phyloP scores from a whole-genome alignment of 2,113 vertebrate species.

The Thermophis baileyi region DNA sequence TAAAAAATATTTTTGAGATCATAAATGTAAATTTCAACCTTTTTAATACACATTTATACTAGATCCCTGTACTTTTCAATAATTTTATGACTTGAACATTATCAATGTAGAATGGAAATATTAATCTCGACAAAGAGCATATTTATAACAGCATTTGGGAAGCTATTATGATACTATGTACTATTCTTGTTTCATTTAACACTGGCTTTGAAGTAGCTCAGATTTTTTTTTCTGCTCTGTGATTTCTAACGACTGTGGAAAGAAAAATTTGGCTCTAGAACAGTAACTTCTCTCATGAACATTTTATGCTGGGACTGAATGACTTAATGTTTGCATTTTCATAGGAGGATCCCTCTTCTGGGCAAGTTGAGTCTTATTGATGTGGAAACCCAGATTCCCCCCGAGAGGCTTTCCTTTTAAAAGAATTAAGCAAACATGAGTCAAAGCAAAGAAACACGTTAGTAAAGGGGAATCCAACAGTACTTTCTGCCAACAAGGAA shows the following conservation, averaged over 20 bases:
- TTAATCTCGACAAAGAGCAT: background rate
- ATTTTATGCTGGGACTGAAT: slow-evolving; percentile 30
- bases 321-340: slow-evolving; percentile 3
- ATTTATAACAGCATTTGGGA: background rate
- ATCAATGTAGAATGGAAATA: background rate
- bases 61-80: background rate
- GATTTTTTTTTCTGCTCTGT: slow-evolving; percentile 22
- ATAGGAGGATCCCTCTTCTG: slow-evolving; percentile 17
- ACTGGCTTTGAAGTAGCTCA: slow-evolving; percentile 29
- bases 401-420: background rate
- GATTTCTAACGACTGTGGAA: background rate
- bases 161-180: background rate
- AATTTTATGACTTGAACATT: background rate
- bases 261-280: slow-evolving; percentile 40
- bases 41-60: background rate
- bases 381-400: slow-evolving; percentile 21
- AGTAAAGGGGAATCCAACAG: slow-evolving; percentile 38
- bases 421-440: slow-evolving; percentile 24
- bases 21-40: background rate
- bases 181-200: slow-evolving; percentile 11
- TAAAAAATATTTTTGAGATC: background rate
- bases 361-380: slow-evolving; percentile 9
- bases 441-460: slow-evolving; percentile 46
- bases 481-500: slow-evolving; percentile 43
- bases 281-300: background rate